Conservation (phyloP, 2,113 vertebrate species). For the Numenius arquata region DNA sequence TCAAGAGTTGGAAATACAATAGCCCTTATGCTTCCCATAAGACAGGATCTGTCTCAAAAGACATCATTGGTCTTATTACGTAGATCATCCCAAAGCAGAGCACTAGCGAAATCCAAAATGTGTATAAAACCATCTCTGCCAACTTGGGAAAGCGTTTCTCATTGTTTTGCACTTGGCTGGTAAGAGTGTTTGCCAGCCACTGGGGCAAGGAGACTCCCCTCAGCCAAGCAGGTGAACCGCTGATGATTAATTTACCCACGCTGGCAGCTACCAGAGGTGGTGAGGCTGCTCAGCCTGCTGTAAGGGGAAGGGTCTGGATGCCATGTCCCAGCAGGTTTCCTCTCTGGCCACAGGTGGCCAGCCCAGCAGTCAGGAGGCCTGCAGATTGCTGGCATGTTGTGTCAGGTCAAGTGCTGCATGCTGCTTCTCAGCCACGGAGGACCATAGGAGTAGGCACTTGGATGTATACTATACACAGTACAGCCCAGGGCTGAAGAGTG, state of each 20-base stretch:
- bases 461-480: accelerated
- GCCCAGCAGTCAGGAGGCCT: not conserved
- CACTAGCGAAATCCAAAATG: not conserved
- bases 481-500: not conserved
- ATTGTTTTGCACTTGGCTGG: not conserved
- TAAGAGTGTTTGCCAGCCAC: not conserved
- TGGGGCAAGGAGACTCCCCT: not conserved
- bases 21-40: not conserved
- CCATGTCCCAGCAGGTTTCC: not conserved
- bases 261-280: not conserved
- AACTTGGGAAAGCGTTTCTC: not conserved
- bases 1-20: not conserved
- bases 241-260: not conserved
- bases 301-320: not conserved
- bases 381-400: not conserved
- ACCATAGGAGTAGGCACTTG: not conserved
- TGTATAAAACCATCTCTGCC: not conserved
- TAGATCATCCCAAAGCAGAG: not conserved
- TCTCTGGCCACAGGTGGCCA: not conserved
- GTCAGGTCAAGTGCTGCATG: not conserved
- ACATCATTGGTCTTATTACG: not conserved
- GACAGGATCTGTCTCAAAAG: not conserved
- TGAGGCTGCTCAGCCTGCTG: not conserved
- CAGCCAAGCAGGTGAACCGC: not conserved
- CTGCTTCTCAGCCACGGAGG: not conserved